phyloP scores from a whole-genome alignment of 2,113 vertebrate genomes.

The Tringa solitaria region DNA sequence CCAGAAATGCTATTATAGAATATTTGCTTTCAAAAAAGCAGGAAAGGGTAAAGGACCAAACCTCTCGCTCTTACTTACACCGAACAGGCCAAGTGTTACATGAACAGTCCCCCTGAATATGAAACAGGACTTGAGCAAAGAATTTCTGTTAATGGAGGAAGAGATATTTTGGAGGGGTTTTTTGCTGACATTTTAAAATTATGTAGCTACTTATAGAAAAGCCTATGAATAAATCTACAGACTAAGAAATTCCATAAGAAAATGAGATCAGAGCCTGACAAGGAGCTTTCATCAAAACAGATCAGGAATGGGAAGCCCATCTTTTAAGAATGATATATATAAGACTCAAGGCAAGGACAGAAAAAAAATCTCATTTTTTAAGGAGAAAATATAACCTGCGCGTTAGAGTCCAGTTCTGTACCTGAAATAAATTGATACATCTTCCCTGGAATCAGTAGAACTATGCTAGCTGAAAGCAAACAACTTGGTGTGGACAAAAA shows the following conservation, averaged over 20 bases:
- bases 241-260: not conserved
- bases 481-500: not conserved
- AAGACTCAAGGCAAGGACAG: not conserved
- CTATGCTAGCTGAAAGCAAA: not conserved
- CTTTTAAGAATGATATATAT: not conserved
- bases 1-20: not conserved
- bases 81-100: not conserved
- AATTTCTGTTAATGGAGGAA: not conserved
- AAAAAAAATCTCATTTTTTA: not conserved
- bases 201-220: not conserved
- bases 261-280: not conserved
- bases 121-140: not conserved
- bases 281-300: not conserved
- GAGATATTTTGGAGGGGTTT: not conserved
- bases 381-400: not conserved
- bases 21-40: not conserved
- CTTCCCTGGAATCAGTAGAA: not conserved
- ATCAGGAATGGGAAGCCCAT: not conserved
- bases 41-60: not conserved
- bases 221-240: not conserved
- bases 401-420: not conserved
- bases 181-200: not conserved
- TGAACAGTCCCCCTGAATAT: not conserved
- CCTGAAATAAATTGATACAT: not conserved
- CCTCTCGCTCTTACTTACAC: not conserved